These are phyloP conservation scores for Hormiphora californensis DNA, from an alignment of 37 sponge, comb jelly and placozoan genomes.

Conservation along the genomic window DNA sequence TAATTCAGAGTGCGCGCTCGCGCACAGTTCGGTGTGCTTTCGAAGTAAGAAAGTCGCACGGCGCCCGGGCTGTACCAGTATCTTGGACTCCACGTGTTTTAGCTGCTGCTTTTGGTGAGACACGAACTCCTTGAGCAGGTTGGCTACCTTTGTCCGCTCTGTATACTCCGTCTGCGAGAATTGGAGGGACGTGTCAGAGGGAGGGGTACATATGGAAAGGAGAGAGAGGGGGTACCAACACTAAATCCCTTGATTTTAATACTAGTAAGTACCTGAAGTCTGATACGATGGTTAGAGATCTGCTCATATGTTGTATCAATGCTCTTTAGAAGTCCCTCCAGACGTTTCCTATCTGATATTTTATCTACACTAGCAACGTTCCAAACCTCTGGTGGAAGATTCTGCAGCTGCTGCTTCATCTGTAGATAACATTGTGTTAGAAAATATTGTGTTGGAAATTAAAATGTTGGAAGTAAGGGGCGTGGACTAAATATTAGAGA, in stretches of 20 bases:
- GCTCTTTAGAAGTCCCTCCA: not conserved
- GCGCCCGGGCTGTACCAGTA: too few relatives aligned
- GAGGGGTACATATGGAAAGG: too few relatives aligned
- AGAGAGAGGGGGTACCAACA: too few relatives aligned
- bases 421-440: too few relatives aligned
- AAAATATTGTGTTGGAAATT: too few relatives aligned
- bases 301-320: constrained; percentile 15
- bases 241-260: not conserved
- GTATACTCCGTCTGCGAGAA: constrained; percentile 28
- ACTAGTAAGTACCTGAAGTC: not conserved
- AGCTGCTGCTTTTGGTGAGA: constrained; percentile 37
- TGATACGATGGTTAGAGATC: constrained; percentile 16
- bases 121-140: constrained; percentile 37
- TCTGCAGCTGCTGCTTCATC: constrained; percentile 29
- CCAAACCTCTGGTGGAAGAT: constrained; percentile 32
- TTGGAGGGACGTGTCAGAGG: too few relatives aligned
- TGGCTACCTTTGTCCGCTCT: constrained; percentile 24
- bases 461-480: too few relatives aligned
- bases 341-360: constrained; percentile 37
- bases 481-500: too few relatives aligned
- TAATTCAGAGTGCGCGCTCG: too few relatives aligned
- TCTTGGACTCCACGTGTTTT: not conserved
- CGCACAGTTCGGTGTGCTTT: too few relatives aligned
- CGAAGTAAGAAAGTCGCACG: too few relatives aligned
- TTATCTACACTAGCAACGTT: constrained; percentile 32